Evolutionary conservation across 64 coral and sea anemone species (phyloP).

Genomic region (Actinia tenebrosa): DNA sequence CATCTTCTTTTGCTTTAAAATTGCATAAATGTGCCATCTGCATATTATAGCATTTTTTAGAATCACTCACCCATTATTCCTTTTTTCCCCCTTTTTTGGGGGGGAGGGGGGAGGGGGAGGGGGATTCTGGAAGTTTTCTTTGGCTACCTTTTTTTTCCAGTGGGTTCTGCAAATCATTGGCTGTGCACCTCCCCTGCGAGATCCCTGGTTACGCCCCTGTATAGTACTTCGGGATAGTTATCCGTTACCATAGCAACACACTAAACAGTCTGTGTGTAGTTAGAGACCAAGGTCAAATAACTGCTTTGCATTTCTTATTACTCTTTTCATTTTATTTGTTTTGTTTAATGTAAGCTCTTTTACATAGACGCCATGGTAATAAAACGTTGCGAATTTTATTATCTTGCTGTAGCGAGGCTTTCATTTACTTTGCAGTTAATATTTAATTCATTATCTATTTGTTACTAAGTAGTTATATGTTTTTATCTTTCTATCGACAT

Average conservation of each 20-base stretch:
- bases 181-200: too few relatives aligned
- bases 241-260: neutral
- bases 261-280: neutral
- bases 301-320: neutral
- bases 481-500: neutral
- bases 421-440: neutral
- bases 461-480: neutral
- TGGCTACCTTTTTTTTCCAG: too few relatives aligned
- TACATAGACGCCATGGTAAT: neutral
- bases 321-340: neutral
- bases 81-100: too few relatives aligned
- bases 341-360: neutral
- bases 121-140: too few relatives aligned
- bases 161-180: too few relatives aligned
- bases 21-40: too few relatives aligned
- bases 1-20: too few relatives aligned
- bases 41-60: too few relatives aligned
- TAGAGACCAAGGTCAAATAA: neutral
- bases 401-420: neutral
- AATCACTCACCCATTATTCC: too few relatives aligned
- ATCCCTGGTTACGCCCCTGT: too few relatives aligned
- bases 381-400: neutral
- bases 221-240: too few relatives aligned
- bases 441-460: neutral
- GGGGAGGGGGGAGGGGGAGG: too few relatives aligned